Conservation (phyloP, 2,888 invertebrate genomes). For the Trissolcus brochymenae region DNA sequence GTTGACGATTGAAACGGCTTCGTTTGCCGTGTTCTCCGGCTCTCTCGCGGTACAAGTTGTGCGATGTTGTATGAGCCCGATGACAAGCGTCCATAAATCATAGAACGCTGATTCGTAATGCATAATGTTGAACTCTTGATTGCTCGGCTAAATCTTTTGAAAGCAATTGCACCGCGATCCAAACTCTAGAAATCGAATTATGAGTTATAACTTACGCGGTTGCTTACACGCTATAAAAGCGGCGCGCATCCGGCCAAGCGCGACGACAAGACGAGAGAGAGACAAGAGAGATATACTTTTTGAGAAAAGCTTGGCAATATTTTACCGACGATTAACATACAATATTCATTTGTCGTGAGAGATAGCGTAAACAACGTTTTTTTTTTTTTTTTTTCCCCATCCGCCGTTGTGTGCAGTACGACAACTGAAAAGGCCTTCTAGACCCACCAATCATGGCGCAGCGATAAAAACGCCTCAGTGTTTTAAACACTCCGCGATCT, state of each 20-base stretch:
- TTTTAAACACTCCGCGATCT: background rate
- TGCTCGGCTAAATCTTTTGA: conserved; percentile 57
- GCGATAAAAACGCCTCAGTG: no score
- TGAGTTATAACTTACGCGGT: conserved; percentile 50
- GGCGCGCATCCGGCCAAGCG: conserved; percentile 25
- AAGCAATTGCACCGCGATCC: conserved; percentile 38
- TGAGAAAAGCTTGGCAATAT: background rate
- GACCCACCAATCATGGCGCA: no score
- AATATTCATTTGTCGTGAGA: conserved; percentile 32
- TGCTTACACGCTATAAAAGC: conserved; percentile 52
- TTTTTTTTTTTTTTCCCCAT: no score
- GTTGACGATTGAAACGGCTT: conserved; percentile 16
- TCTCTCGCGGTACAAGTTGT: conserved; percentile 52
- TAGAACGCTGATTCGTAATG: conserved; percentile 65
- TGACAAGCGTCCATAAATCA: conserved; percentile 62
- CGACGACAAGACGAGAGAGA: conserved; percentile 13
- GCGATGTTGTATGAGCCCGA: conserved; percentile 54
- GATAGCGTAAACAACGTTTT: background rate
- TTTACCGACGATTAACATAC: conserved; percentile 35
- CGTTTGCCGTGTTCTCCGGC: conserved; percentile 17
- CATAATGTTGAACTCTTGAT: conserved; percentile 61
- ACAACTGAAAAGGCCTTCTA: background rate
- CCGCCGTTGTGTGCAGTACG: no score
- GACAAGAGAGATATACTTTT: background rate
- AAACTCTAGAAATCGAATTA: conserved; percentile 54